Conservation (phyloP, 2,113 vertebrate genomes). For the Scopus umbretta region DNA sequence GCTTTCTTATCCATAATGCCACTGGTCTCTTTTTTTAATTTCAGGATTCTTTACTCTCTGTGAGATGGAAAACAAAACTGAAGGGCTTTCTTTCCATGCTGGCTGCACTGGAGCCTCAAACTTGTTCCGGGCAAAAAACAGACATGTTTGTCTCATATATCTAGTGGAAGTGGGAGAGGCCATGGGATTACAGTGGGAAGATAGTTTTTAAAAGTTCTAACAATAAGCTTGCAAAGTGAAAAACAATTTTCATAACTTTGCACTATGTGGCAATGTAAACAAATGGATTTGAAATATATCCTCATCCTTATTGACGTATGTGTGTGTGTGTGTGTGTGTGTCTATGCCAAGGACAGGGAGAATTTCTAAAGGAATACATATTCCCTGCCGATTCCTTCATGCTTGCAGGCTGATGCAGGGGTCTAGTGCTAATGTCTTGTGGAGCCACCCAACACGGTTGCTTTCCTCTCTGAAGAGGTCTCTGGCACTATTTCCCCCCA, state of each 20-base stretch:
- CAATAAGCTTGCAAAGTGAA: not conserved
- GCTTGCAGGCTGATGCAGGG: not conserved
- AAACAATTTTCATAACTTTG: not conserved
- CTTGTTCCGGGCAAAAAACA: not conserved
- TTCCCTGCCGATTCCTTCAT: too few species aligned
- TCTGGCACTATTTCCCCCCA: not conserved
- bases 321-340: too few species aligned
- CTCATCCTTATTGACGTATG: not conserved
- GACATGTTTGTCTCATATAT: accelerated
- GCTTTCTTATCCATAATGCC: not conserved
- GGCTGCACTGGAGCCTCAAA: not conserved
- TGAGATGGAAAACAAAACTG: not conserved
- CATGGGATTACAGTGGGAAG: not conserved
- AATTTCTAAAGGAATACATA: not conserved
- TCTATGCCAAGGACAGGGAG: not conserved
- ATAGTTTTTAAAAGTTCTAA: not conserved
- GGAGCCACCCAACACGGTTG: accelerated
- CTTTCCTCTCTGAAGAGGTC: not conserved
- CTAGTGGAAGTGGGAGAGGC: not conserved
- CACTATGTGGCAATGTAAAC: not conserved
- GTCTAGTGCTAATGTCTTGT: too few species aligned
- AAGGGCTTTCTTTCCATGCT: not conserved
- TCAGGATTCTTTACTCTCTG: not conserved
- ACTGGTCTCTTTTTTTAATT: not conserved
- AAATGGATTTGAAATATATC: not conserved